Evolutionary conservation across 2,888 invertebrate genomes (phyloP).

Genomic region (Drosophila mayaguana): DNA sequence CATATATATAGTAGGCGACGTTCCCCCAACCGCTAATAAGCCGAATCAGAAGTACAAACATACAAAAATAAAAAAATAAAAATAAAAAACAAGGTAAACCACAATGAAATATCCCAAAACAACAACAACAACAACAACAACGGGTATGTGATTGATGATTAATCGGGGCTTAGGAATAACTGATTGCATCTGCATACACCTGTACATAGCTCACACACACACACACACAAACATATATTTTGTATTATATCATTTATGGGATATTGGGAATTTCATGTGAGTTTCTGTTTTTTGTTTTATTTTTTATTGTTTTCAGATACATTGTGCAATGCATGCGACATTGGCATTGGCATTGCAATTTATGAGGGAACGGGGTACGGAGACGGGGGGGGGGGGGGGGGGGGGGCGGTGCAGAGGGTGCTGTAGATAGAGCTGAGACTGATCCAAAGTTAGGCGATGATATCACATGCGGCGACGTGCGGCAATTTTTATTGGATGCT

Average conservation of each 20-base stretch:
- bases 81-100: slow-evolving; percentile 15
- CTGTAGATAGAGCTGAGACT: slow-evolving; percentile 12
- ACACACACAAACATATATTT: not conserved
- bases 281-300: not conserved
- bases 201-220: not conserved
- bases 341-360: slow-evolving; percentile 52
- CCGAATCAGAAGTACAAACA: slow-evolving; percentile 64
- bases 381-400: not conserved
- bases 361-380: not conserved
- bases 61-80: not conserved
- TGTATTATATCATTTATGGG: slow-evolving; percentile 13
- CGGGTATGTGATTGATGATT: slow-evolving; percentile 28
- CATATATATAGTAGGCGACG: not conserved
- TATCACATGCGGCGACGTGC: slow-evolving; percentile 66
- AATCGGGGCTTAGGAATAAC: slow-evolving; percentile 32
- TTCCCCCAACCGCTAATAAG: slow-evolving; percentile 36
- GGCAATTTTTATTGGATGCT: slow-evolving; percentile 71
- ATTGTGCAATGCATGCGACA: slow-evolving; percentile 46
- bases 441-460: slow-evolving; percentile 66
- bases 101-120: slow-evolving; percentile 19
- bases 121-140: slow-evolving; percentile 5
- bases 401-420: not conserved
- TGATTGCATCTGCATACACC: slow-evolving; percentile 19
- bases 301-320: slow-evolving; percentile 26
- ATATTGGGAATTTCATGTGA: slow-evolving; percentile 27